Conservation (phyloP, 1,140 invertebrate genomes). For the Drosophila bocqueti region DNA sequence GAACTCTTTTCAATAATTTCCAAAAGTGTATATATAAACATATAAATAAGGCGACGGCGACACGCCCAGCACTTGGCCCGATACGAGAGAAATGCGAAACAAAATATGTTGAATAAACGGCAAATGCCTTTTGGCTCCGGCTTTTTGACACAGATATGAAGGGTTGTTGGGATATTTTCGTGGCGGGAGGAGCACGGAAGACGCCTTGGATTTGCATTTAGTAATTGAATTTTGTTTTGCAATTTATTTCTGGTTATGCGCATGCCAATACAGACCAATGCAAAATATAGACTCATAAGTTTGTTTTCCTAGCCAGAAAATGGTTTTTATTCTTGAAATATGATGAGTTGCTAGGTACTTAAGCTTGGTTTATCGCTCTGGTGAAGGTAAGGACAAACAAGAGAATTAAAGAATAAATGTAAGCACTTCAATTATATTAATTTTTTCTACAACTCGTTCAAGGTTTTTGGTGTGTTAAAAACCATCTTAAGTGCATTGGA, state of each 20-base stretch:
- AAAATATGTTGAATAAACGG: slow-evolving; percentile 71
- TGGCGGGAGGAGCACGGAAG: slow-evolving; percentile 6
- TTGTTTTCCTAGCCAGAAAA: not conserved
- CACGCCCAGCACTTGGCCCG: slow-evolving; percentile 60
- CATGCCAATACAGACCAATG: slow-evolving; percentile 56
- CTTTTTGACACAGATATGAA: slow-evolving; percentile 67
- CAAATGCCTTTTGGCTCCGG: slow-evolving; percentile 61
- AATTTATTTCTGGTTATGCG: slow-evolving; percentile 64
- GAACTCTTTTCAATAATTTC: slow-evolving; percentile 76
- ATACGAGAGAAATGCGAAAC: slow-evolving; percentile 38
- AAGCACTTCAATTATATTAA: not conserved
- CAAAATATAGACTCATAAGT: slow-evolving; percentile 35
- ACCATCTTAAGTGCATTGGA: not conserved
- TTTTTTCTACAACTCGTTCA: not conserved
- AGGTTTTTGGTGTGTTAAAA: not conserved
- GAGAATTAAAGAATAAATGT: not conserved
- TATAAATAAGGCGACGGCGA: slow-evolving; percentile 70
- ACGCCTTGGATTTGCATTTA: slow-evolving; percentile 73
- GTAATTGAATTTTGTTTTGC: slow-evolving; percentile 82
- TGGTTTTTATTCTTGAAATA: not conserved
- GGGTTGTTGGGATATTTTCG: slow-evolving; percentile 2
- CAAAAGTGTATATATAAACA: slow-evolving; percentile 67
- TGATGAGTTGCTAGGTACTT: not conserved
- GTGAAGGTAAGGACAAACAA: not conserved
- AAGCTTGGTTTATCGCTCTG: not conserved